phyloP scores from a whole-genome alignment of 2,888 invertebrate species.

The Nesidiocoris tenuis region DNA sequence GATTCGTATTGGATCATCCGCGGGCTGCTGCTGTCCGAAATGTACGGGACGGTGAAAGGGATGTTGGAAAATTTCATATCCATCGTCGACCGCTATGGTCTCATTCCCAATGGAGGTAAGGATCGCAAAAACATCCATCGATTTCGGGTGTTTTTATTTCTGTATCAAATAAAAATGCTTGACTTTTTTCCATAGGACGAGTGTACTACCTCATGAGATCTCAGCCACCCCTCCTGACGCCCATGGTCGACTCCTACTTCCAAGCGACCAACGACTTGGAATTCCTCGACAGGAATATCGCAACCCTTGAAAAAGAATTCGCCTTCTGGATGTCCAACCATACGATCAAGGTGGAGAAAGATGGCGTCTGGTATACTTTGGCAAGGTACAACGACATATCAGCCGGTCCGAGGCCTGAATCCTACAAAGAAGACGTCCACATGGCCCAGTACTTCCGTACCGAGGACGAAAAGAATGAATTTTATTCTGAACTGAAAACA shows the following conservation, averaged over 20 bases:
- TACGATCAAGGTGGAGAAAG: slow-evolving; percentile 63
- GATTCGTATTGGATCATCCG: slow-evolving; percentile 93
- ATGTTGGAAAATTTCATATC: slow-evolving; percentile 84
- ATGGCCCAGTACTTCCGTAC: slow-evolving; percentile 53
- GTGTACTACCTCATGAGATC: slow-evolving; percentile 85
- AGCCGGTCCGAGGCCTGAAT: slow-evolving; percentile 84
- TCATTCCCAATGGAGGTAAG: slow-evolving; percentile 84
- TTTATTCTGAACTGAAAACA: slow-evolving; percentile 82
- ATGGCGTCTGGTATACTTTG: slow-evolving; percentile 65
- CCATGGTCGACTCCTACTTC: slow-evolving; percentile 79
- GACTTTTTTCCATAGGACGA: slow-evolving; percentile 90
- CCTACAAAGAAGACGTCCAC: slow-evolving; percentile 67
- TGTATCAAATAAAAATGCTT: no score
- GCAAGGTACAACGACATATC: slow-evolving; percentile 73
- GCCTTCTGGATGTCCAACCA: slow-evolving; percentile 80
- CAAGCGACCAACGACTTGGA: slow-evolving; percentile 68
- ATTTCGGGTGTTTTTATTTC: neutral
- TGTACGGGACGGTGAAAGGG: slow-evolving; percentile 71
- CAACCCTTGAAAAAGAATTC: slow-evolving; percentile 73
- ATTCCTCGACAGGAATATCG: slow-evolving; percentile 67
- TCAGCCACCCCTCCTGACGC: slow-evolving; percentile 76
- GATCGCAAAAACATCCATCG: no score
- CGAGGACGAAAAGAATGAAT: slow-evolving; percentile 54
- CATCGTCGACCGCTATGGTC: slow-evolving; percentile 74
- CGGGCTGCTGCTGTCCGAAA: slow-evolving; percentile 81